Evolutionary conservation across 2,113 vertebrate genomes (phyloP), one percentile per base, ranked within the genome.

Genomic region (Clarias batrachus): DNA sequence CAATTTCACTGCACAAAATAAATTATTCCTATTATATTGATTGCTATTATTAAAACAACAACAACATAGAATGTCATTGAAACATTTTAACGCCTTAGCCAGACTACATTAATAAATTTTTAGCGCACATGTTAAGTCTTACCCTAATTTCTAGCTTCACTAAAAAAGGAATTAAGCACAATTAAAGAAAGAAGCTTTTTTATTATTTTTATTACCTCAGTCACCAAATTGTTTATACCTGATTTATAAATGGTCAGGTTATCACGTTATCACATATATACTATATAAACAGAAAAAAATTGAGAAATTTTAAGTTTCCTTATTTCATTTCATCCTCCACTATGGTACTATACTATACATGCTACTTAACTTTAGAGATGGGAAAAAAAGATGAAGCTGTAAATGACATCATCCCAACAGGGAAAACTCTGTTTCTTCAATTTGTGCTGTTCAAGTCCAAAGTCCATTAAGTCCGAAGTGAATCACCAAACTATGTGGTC

Each of bases 401-500:
- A 56, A 57, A 41, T 68, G 6, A 48, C 52, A 81, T 65, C 63
- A 81, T 60, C 60, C 54, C 56, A 41, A 63, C 78, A 81, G 3
- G 66, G n/a, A 68, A 85, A 85, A 81, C 25, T 16, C 54, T 30
- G 30, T 66, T 56, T 68, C 4, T 57, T 80, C 10, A 19, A 2
- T 70, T 62, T 52, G 63, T 59, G 16, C 63, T 59, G 66, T 81
- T 81, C 66, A 59, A 59, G 57, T 59, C 33, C 25, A 60, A 33
- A 59, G 17, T 48, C 66, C 27, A 57, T 79, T 76, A 21, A 25
- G 41, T 54, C 56, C 25, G 30, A 41, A 76, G 48, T 81, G 78
- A 73, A 48, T 82, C 68, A 82, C n/a, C 66, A 54, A 41, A 25
- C 68, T 82, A 33, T 76, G 74, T 52, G 41, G 37, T 60, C 78